Base-by-base conservation (phyloP, 2,888 invertebrate genomes). In the Heptascelio sp. region DNA sequence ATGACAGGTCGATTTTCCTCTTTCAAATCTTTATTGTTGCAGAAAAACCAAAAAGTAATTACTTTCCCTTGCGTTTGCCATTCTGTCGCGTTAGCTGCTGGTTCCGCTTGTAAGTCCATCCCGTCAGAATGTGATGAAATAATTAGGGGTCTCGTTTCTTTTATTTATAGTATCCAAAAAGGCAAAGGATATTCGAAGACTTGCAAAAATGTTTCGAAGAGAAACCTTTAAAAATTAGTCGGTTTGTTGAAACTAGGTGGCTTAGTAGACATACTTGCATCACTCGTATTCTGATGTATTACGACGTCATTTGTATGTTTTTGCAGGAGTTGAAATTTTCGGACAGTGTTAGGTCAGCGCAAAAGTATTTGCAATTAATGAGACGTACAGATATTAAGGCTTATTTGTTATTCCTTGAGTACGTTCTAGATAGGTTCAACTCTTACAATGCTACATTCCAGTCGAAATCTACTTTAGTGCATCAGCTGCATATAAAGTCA, bases 61-160 rank as follows among this genome's bases (percentile, higher is more conserved):
- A 55, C 55, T 26, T 23, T 68, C 13, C 68, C 68, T 11, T 68
- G 55, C n/a, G 68, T 68, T 43, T 68, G 53, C 17, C 55, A 68
- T 53, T 68, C 68, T 15, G n/a, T 55, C 11, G 55, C 68, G n/a
- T 55, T 68, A 25, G 57, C 34, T 65, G 65, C 49, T 19, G 21
- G 21, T 51, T 5, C 49, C 13, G 49, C 65, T 1, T 51, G 49
- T 34, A 30, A 15, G 2, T n/a, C 13, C 21, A 23, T 65, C 30
- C 65, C 65, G 2, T 19, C 65, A 1, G 65, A 65, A 21, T 34
- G 19, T 51, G 49, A 65, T 1, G 34, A 51, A 11, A 3, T 65
- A 26, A 65, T 59, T 21, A 49, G 15, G 11, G 49, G 49, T 26
- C 15, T 65, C 8, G 64, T 9, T 65, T 17, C 64, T 8, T 65